Base-by-base conservation (phyloP, 2,797 vertebrate genomes). In the Podargus strigoides region DNA sequence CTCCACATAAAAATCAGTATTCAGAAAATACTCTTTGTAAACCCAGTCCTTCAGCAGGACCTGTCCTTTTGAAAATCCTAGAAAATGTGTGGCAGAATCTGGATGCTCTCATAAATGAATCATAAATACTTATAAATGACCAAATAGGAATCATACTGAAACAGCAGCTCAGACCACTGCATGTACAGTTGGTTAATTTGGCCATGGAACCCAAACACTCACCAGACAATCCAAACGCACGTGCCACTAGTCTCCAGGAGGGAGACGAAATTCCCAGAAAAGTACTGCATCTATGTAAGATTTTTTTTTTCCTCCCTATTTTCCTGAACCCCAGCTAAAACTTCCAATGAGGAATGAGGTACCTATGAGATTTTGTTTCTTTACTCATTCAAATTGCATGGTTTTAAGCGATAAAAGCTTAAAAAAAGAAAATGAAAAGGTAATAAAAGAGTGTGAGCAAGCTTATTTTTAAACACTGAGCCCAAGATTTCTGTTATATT, bases 351-450 rank as follows among this genome's bases (percentile, higher is more conserved):
- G 22, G 20, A 95, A 80, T 32, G 60, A 78, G 14, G 52, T 28
- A 32, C 47, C 50, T 26, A n/a, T 12, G 42, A 34, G 42, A 78
- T 66, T 93, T 74, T 74, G 19, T 53, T 66, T 75, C 44, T 84
- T 56, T 64, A 66, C 21, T 55, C n/a, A 26, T 77, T 77, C 70
- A 77, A 67, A 69, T 66, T 84, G 63, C 17, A 52, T 81, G 89
- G 36, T 78, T 81, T 86, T 93, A 85, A 93, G 77, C 74, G 87
- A 89, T 87, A 97, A 91, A 94, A 53, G 10, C 23, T 91, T 4
- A 66, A 79, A 86, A 83, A 60, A 32, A 53, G 32, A 70, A 92
- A 93, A 75, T 8, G 17, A 89, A 70, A 77, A 50, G 24, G 28
- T 60, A 86, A 50, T 16, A 75, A 90, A 85, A 64, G 20, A 58